Percentiles rank a stretch among this genome's conserved stretches.
phyloP scores from a whole-genome alignment of 2,888 invertebrate species.

The Dicranocentrus wangi region DNA sequence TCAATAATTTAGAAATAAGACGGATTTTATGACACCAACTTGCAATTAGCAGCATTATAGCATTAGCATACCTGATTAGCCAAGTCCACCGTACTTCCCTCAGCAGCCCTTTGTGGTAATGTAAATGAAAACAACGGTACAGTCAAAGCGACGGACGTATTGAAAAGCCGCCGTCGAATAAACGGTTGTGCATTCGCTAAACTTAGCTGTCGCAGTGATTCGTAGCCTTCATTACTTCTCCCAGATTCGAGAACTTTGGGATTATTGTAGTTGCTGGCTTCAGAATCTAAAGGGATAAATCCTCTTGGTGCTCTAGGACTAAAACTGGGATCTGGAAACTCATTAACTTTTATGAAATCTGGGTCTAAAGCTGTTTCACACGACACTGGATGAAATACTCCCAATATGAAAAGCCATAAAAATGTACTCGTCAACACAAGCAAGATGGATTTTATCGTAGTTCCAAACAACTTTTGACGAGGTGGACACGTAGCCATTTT shows the following conservation, averaged over 20 bases:
- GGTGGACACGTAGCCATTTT: slow-evolving; percentile 52
- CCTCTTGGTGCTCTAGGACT: slow-evolving; percentile 30
- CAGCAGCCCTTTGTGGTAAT: slow-evolving; percentile 69
- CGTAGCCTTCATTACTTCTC: slow-evolving; percentile 32
- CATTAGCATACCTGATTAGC: slow-evolving; percentile 66
- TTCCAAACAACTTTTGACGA: slow-evolving; percentile 47
- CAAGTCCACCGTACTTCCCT: slow-evolving; percentile 70
- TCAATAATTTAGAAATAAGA: background rate
- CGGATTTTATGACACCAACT: no score
- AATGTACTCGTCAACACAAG: background rate
- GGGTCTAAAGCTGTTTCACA: slow-evolving; percentile 45
- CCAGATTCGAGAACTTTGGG: slow-evolving; percentile 40
- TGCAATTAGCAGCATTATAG: background rate
- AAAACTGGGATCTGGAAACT: slow-evolving; percentile 2
- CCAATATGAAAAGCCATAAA: background rate
- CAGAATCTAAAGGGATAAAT: slow-evolving; percentile 24
- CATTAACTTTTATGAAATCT: slow-evolving; percentile 18
- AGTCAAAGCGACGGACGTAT: slow-evolving; percentile 72
- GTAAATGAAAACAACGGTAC: slow-evolving; percentile 71
- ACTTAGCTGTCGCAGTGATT: slow-evolving; percentile 55
- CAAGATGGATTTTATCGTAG: background rate
- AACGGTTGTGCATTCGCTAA: slow-evolving; percentile 59
- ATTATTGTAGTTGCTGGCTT: slow-evolving; percentile 36
- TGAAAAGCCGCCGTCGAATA: slow-evolving; percentile 68
- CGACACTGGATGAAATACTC: background rate